Conservation (phyloP, 1,140 invertebrate genomes). For the Tribolium madens region DNA sequence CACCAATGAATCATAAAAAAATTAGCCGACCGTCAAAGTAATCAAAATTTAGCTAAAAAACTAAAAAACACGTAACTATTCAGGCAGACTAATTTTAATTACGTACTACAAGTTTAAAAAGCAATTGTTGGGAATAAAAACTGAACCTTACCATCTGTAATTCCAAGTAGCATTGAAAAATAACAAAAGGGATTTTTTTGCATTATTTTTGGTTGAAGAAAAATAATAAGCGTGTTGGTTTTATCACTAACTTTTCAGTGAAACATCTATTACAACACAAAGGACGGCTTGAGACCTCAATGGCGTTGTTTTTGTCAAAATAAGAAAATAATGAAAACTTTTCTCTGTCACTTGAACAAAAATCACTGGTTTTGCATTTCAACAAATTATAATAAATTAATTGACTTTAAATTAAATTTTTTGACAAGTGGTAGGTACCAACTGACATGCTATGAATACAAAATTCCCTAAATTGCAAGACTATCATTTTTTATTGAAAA, state of each 20-base stretch:
- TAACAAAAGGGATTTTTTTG: slow-evolving; percentile 58
- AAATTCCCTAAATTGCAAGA: too few species aligned
- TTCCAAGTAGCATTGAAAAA: slow-evolving; percentile 65
- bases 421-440: too few species aligned
- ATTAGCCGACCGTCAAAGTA: slow-evolving; percentile 31
- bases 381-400: too few species aligned
- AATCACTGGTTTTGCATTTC: too few species aligned
- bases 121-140: slow-evolving; percentile 59
- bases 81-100: slow-evolving; percentile 59
- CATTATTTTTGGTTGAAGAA: slow-evolving; percentile 49
- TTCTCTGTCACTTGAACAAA: too few species aligned
- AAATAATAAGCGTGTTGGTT: slow-evolving; percentile 56
- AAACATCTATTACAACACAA: background rate
- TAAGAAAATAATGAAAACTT: too few species aligned
- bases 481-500: too few species aligned
- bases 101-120: slow-evolving; percentile 58
- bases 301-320: too few species aligned
- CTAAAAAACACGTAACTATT: slow-evolving; percentile 58
- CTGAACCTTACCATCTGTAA: slow-evolving; percentile 66
- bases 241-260: slow-evolving; percentile 29
- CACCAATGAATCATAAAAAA: background rate
- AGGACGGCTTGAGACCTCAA: background rate
- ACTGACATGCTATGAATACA: too few species aligned
- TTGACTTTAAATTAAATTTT: too few species aligned
- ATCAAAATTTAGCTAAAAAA: slow-evolving; percentile 46